Evolutionary conservation across 2,888 invertebrate species (phyloP).

Genomic region (Chrysomela aeneicollis): DNA sequence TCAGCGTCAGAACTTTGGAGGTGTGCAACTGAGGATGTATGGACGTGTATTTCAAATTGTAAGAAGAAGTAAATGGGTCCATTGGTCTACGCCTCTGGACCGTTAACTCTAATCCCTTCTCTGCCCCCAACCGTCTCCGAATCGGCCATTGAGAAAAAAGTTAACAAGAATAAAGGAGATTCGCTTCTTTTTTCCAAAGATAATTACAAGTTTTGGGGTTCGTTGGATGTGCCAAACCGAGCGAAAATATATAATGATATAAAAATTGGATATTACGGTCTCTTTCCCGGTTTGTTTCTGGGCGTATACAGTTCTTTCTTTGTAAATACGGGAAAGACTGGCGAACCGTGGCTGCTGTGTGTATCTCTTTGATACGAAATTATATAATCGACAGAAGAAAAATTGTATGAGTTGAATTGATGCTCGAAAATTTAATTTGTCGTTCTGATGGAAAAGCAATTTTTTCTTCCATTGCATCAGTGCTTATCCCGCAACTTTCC

Average conservation of each 20-base stretch:
- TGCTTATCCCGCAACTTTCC: no score
- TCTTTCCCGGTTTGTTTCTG: slow-evolving; percentile 25
- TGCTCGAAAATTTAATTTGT: not conserved
- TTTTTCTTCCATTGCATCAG: no score
- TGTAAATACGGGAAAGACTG: slow-evolving; percentile 19
- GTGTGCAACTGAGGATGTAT: no score
- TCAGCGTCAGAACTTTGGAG: no score
- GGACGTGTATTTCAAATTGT: no score
- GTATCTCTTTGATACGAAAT: not conserved
- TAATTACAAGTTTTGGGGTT: slow-evolving; percentile 38
- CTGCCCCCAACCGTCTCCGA: slow-evolving; percentile 35
- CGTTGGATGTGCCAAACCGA: slow-evolving; percentile 53
- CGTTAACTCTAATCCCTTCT: no score
- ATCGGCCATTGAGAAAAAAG: slow-evolving; percentile 27
- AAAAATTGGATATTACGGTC: slow-evolving; percentile 52
- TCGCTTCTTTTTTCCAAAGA: slow-evolving; percentile 33
- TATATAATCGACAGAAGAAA: not conserved
- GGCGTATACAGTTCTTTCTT: slow-evolving; percentile 18
- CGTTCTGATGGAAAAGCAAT: no score
- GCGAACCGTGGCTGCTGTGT: slow-evolving; percentile 18
- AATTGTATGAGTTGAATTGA: not conserved
- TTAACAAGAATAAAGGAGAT: slow-evolving; percentile 31
- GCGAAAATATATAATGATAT: slow-evolving; percentile 57
- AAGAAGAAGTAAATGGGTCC: no score
- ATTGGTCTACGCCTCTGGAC: no score